These are phyloP conservation scores for Empis livida DNA, from an alignment of 2,888 invertebrate species.

Conservation along the genomic window DNA sequence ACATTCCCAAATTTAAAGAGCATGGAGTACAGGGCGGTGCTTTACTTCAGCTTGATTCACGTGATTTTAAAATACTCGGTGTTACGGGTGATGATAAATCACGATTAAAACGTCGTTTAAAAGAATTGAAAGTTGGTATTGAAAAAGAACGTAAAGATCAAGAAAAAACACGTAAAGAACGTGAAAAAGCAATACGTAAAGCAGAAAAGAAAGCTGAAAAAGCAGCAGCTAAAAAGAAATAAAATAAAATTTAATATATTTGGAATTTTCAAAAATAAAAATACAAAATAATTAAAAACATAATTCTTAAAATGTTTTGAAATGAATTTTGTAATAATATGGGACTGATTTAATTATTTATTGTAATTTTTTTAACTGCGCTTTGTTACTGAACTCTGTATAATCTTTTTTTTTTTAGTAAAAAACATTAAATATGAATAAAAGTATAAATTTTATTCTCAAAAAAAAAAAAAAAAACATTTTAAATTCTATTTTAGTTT, in stretches of 20 bases:
- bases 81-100: constrained; percentile 69
- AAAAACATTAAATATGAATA: no score
- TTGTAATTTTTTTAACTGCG: no score
- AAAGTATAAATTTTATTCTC: no score
- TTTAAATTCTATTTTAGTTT: no score
- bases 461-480: no score
- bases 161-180: constrained; percentile 73
- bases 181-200: constrained; percentile 74
- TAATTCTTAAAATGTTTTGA: no score
- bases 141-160: constrained; percentile 58
- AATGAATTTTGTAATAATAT: no score
- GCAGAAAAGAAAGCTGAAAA: constrained; percentile 67
- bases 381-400: no score
- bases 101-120: constrained; percentile 71
- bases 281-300: no score
- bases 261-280: neutral
- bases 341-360: no score
- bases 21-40: constrained; percentile 78
- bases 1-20: constrained; percentile 76
- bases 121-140: constrained; percentile 64
- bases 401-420: no score
- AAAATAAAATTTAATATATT: constrained; percentile 9
- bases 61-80: constrained; percentile 79
- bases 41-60: constrained; percentile 75
- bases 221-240: constrained; percentile 52